Evolutionary conservation across 1,140 invertebrate genomes (phyloP).

Genomic region (Diachasmimorpha longicaudata): DNA sequence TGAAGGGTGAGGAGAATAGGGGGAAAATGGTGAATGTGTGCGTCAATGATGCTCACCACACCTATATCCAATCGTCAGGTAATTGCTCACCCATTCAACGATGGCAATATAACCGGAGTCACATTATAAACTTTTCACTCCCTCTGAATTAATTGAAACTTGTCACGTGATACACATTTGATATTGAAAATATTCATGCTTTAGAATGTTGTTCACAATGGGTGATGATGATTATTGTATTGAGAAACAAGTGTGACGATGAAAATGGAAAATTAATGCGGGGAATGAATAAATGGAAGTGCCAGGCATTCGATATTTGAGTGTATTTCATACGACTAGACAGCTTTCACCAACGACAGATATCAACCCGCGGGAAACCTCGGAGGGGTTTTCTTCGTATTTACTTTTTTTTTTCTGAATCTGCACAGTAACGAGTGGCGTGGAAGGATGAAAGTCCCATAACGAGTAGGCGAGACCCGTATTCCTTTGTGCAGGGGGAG

Average conservation of each 20-base stretch:
- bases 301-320: neutral
- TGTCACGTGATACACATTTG: too few species aligned
- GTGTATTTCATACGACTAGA: neutral
- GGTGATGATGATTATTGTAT: neutral
- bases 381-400: neutral
- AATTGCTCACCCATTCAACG: conserved; percentile 41
- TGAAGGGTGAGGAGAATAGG: neutral
- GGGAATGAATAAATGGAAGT: neutral
- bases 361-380: neutral
- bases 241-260: too few species aligned
- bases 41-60: conserved; percentile 16
- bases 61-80: conserved; percentile 44
- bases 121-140: conserved; percentile 31
- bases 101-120: conserved; percentile 39
- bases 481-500: conserved; percentile 9
- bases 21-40: neutral
- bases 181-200: neutral
- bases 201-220: neutral
- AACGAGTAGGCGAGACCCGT: conserved; percentile 10
- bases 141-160: neutral
- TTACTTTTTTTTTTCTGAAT: neutral
- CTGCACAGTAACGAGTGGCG: neutral
- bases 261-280: neutral
- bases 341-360: neutral
- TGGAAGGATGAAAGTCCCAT: neutral